A percentile compares a stretch with the other conserved stretches of the same genome.
Conservation (phyloP, 2,113 vertebrate species). For the Semnornis frantzii region DNA sequence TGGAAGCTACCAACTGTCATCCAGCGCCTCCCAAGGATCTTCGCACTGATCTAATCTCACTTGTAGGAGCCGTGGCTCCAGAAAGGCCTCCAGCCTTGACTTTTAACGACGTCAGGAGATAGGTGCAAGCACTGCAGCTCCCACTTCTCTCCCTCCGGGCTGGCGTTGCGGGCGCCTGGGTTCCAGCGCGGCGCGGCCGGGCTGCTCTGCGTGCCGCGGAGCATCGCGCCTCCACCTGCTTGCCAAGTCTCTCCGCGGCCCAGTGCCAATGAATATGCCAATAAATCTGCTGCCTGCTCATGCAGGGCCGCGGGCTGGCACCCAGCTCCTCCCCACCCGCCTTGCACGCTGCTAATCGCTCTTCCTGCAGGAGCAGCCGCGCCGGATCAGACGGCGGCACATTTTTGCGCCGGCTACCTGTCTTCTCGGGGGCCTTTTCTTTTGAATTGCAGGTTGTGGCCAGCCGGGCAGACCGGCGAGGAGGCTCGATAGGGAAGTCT, state of each 20-base stretch:
- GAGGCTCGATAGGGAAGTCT: slow-evolving; percentile 65
- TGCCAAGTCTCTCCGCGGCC: background rate
- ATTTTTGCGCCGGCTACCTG: slow-evolving; percentile 30
- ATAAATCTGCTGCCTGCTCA: background rate
- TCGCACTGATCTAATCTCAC: fast-evolving
- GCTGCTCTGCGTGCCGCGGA: background rate
- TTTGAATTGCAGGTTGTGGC: slow-evolving; percentile 21
- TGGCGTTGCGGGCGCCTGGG: background rate
- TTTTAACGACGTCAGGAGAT: background rate
- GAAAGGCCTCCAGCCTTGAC: background rate
- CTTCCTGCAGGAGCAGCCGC: slow-evolving; percentile 72
- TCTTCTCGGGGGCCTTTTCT: slow-evolving; percentile 14
- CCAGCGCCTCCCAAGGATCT: fast-evolving
- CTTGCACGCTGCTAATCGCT: slow-evolving; percentile 57
- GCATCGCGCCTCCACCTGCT: background rate
- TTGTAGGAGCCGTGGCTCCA: background rate
- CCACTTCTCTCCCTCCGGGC: background rate
- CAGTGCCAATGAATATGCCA: background rate
- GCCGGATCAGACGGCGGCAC: slow-evolving; percentile 10
- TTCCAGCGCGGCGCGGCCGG: background rate
- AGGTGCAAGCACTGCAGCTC: no score
- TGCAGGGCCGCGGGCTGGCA: slow-evolving; percentile 12
- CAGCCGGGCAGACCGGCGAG: slow-evolving; percentile 25
- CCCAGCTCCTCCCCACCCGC: slow-evolving; percentile 1
- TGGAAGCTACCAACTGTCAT: background rate